Evolutionary conservation across 2,113 vertebrate species (phyloP).

Genomic region (Uria aalge): DNA sequence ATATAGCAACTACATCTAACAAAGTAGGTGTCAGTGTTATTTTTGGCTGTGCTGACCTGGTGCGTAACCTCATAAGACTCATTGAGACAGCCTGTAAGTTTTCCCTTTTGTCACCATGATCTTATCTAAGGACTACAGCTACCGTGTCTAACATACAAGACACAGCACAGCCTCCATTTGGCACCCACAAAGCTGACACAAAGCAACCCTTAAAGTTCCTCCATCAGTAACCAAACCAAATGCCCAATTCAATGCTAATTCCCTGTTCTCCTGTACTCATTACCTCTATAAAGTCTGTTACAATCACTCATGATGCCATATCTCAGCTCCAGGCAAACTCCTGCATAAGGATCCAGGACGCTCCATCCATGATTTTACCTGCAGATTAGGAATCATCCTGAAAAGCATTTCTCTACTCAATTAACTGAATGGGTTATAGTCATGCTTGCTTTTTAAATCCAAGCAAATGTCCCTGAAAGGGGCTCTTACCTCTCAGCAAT

Average conservation of each 20-base stretch:
- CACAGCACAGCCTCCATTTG: neutral
- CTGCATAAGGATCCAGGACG: neutral
- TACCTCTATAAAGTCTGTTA: neutral
- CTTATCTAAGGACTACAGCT: neutral
- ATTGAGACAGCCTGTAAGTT: neutral
- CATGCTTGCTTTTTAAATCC: neutral
- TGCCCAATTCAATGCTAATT: neutral
- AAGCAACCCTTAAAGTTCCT: neutral
- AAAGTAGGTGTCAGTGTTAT: neutral
- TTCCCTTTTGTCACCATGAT: neutral
- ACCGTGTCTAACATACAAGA: neutral
- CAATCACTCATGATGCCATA: neutral
- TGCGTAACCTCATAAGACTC: neutral
- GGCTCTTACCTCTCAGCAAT: accelerated
- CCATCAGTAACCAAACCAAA: neutral
- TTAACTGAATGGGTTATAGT: neutral
- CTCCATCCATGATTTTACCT: neutral
- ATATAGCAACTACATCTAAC: neutral
- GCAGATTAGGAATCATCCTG: neutral
- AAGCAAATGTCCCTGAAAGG: neutral
- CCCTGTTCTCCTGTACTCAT: neutral
- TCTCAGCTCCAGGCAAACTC: neutral
- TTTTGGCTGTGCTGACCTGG: neutral
- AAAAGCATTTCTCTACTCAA: neutral
- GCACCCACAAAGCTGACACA: neutral